Evolutionary conservation across 2,888 invertebrate species (phyloP), one percentile per base, ranked within the genome.

Genomic region (Megalurothrips usitatus): DNA sequence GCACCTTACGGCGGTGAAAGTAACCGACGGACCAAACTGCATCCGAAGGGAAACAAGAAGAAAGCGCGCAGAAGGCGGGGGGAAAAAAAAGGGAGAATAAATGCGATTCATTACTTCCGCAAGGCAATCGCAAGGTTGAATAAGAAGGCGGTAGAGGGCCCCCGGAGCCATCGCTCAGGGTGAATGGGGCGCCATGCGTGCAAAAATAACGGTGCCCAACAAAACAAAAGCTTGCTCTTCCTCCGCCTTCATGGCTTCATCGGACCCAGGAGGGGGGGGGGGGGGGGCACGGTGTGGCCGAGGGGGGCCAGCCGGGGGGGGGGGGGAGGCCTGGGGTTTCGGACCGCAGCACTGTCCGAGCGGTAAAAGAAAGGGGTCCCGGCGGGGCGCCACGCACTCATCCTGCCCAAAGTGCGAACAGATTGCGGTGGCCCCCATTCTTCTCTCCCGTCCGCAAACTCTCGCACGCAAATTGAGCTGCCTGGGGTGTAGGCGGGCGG

Each of bases 381-480:
- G 34, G 34, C 6, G 58, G 19, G 6, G 58, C 58, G 58, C 58
- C 58, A 11, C 2, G 58, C 14, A 6, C 34, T 43, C 34, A 43
- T 43, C 17, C 6, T 17, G 14, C 58, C 58, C 58, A 58, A 58
- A 43, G 19, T 19, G n/a, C 14, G n/a, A 17, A 58, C 58, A 58
- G 58, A 58, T 58, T 58, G 14, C 17, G 17, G 58, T n/a, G 17
- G 17, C 58, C 58, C n/a, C 58, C 17, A 8, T n/a, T n/a, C 12
- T n/a, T 4, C 58, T 14, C 12, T n/a, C 58, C 58, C 58, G 17
- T n/a, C 58, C 58, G 6, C 58, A 17, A 6, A 17, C 58, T 58
- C 52, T 8, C 58, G 58, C 58, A 58, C 58, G 58, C 68, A 75
- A 75, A 75, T 75, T 75, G 68, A n/a, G 58, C 58, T 43, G 34